These are phyloP conservation scores for Gallirallus australis DNA, from an alignment of 2,797 vertebrate species.

Conservation along the genomic window DNA sequence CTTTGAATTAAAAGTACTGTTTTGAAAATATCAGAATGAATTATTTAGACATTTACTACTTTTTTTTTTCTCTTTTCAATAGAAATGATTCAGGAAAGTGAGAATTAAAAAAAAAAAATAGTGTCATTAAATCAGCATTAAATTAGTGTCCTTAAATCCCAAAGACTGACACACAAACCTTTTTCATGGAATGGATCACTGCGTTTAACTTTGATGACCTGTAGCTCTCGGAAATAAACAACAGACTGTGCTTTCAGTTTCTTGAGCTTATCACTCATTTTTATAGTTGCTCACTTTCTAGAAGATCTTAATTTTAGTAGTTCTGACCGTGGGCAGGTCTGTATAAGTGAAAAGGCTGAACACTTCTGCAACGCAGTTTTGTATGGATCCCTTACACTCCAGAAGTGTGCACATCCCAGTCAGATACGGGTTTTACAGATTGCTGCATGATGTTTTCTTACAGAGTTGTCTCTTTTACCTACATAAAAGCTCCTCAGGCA, in stretches of 20 bases:
- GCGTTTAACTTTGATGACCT: background rate
- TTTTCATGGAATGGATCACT: background rate
- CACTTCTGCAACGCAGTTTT: background rate
- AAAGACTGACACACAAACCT: background rate
- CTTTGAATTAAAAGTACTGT: background rate
- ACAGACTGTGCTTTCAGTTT: background rate
- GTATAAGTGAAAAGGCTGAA: background rate
- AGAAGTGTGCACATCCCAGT: background rate
- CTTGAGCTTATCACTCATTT: accelerated
- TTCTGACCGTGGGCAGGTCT: background rate
- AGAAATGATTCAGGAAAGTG: background rate
- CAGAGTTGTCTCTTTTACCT: background rate
- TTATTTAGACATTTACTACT: background rate
- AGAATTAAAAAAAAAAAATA: background rate
- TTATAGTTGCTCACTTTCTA: background rate
- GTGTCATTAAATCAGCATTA: background rate
- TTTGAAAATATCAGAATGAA: background rate
- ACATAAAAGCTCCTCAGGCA: background rate
- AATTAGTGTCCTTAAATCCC: background rate
- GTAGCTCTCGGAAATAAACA: background rate
- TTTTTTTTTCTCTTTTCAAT: background rate
- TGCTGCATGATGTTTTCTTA: background rate
- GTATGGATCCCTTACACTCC: background rate
- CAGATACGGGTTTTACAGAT: accelerated
- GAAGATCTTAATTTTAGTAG: background rate